A percentile compares a stretch with the other conserved stretches of the same genome.
Evolutionary conservation across 2,888 invertebrate species (phyloP).

Genomic region (Sepiola atlantica): DNA sequence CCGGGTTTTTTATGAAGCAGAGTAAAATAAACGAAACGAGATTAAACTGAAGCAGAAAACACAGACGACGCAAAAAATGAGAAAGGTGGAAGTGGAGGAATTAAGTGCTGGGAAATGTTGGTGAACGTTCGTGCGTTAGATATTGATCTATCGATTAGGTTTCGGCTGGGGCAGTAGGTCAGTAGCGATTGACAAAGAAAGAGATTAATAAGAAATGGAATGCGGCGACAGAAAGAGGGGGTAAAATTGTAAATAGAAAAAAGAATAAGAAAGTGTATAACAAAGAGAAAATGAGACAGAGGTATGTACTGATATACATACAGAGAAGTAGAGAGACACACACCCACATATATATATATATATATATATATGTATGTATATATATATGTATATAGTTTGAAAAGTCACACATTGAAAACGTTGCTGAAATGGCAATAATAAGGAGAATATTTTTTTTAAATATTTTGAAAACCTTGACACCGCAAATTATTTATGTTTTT

Average conservation of each 20-base stretch:
- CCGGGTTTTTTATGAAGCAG: not conserved
- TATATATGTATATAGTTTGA: too few relatives aligned
- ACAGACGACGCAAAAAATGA: not conserved
- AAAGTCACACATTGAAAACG: too few relatives aligned
- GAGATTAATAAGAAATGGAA: not conserved
- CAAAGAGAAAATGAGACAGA: too few relatives aligned
- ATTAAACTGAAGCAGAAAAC: not conserved
- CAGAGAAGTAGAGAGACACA: too few relatives aligned
- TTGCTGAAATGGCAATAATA: too few relatives aligned
- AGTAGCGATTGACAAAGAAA: not conserved
- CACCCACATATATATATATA: too few relatives aligned
- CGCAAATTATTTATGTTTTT: too few relatives aligned
- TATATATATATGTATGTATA: too few relatives aligned
- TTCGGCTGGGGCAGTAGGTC: constrained; percentile 21
- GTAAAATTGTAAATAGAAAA: not conserved
- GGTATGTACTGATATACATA: too few relatives aligned
- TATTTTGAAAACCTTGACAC: too few relatives aligned
- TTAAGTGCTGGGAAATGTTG: not conserved
- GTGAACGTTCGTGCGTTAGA: not conserved
- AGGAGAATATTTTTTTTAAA: too few relatives aligned
- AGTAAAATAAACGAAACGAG: not conserved
- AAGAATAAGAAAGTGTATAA: too few relatives aligned
- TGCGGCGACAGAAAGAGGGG: not conserved
- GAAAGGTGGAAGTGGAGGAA: not conserved
- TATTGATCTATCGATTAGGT: not conserved